Evolutionary conservation across 2,888 invertebrate species (phyloP).

Genomic region (Elmis aenea): DNA sequence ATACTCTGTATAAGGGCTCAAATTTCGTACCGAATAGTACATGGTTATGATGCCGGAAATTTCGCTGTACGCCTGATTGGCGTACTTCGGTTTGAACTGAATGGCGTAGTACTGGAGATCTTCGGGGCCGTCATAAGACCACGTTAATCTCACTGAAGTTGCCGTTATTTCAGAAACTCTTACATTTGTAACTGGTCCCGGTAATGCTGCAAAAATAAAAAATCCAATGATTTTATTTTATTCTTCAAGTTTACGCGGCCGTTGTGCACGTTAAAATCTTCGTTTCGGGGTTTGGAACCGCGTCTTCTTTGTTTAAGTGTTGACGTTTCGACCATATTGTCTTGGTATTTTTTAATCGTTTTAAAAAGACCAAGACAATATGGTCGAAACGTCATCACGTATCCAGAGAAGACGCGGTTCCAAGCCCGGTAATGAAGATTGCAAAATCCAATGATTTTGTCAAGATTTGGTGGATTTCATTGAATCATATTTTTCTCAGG

Average conservation of each 20-base stretch:
- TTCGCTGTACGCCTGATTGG: conserved; percentile 86
- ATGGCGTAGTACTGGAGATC: conserved; percentile 95
- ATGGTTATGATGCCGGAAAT: conserved; percentile 90
- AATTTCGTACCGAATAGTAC: conserved; percentile 84
- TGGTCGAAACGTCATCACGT: neutral
- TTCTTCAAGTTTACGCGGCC: too few species aligned
- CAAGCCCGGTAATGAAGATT: too few species aligned
- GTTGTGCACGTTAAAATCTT: too few species aligned
- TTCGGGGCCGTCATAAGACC: conserved; percentile 86
- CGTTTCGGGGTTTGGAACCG: too few species aligned
- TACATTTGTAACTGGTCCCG: conserved; percentile 85
- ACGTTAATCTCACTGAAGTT: conserved; percentile 85
- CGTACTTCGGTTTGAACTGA: conserved; percentile 93
- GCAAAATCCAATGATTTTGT: too few species aligned
- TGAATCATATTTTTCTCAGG: too few species aligned
- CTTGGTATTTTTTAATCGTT: too few species aligned
- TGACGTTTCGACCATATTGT: too few species aligned
- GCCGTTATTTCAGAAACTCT: conserved; percentile 91
- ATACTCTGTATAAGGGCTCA: conserved; percentile 93
- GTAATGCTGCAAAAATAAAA: conserved; percentile 75
- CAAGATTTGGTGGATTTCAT: too few species aligned
- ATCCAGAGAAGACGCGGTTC: too few species aligned
- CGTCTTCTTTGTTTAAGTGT: too few species aligned
- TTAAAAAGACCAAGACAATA: neutral
- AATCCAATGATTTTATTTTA: too few species aligned